These are phyloP conservation scores for Microdon myrmicae DNA, from an alignment of 2,888 invertebrate genomes.

Conservation along the genomic window DNA sequence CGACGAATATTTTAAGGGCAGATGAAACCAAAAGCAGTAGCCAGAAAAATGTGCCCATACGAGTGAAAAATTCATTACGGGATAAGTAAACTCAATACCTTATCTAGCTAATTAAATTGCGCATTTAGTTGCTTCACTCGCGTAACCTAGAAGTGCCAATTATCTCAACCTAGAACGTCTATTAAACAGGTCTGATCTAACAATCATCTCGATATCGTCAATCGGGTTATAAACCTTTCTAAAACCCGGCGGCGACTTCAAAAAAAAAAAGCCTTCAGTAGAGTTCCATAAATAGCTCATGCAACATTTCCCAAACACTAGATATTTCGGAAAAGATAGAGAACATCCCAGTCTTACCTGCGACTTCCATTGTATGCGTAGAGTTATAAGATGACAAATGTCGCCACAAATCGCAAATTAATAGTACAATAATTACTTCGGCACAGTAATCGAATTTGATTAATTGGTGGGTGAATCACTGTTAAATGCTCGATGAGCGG, in stretches of 20 bases:
- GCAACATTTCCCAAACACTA: constrained; percentile 1
- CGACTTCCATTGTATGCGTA: constrained; percentile 35
- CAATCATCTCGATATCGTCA: too few species aligned
- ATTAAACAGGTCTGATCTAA: too few species aligned
- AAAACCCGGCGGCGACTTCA: constrained; percentile 8
- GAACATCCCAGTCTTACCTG: constrained; percentile 28
- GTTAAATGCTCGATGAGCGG: constrained; percentile 35
- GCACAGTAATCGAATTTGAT: constrained; percentile 5
- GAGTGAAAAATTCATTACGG: too few species aligned
- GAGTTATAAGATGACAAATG: neutral
- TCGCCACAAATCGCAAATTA: neutral
- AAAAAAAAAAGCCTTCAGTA: constrained; percentile 9
- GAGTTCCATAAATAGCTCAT: constrained; percentile 2
- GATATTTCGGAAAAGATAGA: too few species aligned
- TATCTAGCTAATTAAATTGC: too few species aligned
- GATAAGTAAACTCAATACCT: too few species aligned
- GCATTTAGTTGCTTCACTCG: too few species aligned
- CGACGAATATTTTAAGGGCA: too few species aligned
- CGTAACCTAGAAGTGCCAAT: too few species aligned
- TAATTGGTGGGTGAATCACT: constrained; percentile 5
- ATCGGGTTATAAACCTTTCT: constrained; percentile 3
- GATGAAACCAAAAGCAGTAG: too few species aligned
- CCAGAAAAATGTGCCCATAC: too few species aligned
- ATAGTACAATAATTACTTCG: neutral
- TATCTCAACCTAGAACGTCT: too few species aligned